Conservation (phyloP, 2,113 vertebrate species). For the Oreamnos americanus region DNA sequence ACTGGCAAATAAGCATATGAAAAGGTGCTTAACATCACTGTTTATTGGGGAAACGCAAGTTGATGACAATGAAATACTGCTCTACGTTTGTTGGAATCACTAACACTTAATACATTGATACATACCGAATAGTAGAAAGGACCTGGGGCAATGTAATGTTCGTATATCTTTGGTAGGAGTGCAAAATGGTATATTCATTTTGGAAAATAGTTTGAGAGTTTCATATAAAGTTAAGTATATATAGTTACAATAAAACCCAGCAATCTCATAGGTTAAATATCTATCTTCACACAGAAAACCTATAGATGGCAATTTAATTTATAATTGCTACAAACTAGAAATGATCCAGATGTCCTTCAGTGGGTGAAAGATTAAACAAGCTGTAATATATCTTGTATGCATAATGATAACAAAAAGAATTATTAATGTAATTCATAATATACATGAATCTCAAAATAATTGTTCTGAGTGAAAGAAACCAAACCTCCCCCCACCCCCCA, state of each 20-base stretch:
- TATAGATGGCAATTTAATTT: neutral
- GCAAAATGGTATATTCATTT: neutral
- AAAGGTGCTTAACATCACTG: neutral
- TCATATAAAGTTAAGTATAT: neutral
- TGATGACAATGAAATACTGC: neutral
- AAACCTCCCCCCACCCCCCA: neutral
- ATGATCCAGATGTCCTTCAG: neutral
- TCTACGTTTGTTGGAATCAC: neutral
- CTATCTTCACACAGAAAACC: neutral
- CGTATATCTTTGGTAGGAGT: neutral
- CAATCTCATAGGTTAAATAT: neutral
- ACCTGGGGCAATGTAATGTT: neutral
- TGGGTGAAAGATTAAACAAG: neutral
- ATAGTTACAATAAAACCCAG: neutral
- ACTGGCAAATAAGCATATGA: neutral
- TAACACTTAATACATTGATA: neutral
- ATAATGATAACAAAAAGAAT: neutral
- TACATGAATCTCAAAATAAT: conserved; percentile 1
- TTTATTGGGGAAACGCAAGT: neutral
- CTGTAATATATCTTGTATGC: neutral
- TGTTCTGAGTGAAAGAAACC: neutral
- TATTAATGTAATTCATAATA: neutral
- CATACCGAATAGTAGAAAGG: neutral
- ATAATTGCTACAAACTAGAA: neutral
- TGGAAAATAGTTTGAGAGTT: neutral